Evolutionary conservation across 2,888 invertebrate genomes (phyloP), one percentile per base, ranked within the genome.

Genomic region (Tupiocoris notatus): DNA sequence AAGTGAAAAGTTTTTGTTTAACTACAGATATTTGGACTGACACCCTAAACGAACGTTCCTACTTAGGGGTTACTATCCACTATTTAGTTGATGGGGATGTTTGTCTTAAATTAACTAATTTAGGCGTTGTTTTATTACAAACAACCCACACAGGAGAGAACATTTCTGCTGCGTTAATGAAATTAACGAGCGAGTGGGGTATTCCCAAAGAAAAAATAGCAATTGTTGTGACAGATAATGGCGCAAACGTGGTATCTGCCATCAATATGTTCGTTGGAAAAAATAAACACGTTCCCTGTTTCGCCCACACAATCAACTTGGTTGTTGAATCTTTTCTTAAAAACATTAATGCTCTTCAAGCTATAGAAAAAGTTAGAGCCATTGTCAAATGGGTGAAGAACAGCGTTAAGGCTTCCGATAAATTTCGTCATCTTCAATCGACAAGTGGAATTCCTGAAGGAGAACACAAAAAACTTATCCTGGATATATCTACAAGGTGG

Each of bases 301-400:
- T 74, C 1, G 54, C 75, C 7, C 75, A 74, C 20, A 65, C 75
- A 20, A 1, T 65, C 18, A 65, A 65, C 22, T 74, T 74, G 65
- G 22, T 74, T 65, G 2, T 65, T 7, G 65, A 65, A 18, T 1
- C 64, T 1, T n/a, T 23, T 2, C 2, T 65, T 16, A 21, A 65
- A 7, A 21, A 39, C 23, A 0, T 22, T 65, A 54, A 2, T 1
- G 12, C 56, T 21, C 7, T n/a, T 56, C 12, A 23, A 1, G 1
- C 22, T 20, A 65, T 74, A 12, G 58, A 64, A 22, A 74, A 74
- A 65, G 65, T 74, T 1, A 65, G 65, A 74, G 22, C 17, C 22
- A 74, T 74, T 54, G 75, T 74, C n/a, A 74, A 74, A 65, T 74
- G 54, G 59, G 62, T 76, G 2, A 76, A 76, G 62, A 76, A 68